Base-by-base conservation (phyloP, 2,888 invertebrate species). In the Drosophila ustulata region DNA sequence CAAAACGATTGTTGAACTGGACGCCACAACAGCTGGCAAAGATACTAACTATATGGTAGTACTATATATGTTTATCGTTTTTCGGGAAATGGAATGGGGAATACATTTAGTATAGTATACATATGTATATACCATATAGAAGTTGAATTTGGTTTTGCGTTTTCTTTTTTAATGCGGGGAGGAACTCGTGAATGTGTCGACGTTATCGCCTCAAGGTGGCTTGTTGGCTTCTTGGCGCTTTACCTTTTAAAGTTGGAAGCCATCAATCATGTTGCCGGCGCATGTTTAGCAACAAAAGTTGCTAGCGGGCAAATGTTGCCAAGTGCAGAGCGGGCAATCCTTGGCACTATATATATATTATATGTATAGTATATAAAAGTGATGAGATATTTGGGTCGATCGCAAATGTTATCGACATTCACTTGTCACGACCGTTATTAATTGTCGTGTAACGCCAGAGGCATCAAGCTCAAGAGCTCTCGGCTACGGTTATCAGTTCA, bases 361-460 rank as follows among this genome's bases (percentile, higher is more conserved):
- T 18, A 18, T 18, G 1, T 1, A 18, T 18, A 18, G 18, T 18
- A 18, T 18, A 18, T 18, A 18, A 18, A 18, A 18, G 30, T 58
- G 28, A 25, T 34, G 37, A 43, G 37, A 43, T 65, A 71, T 75
- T 64, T 75, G 47, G 75, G 71, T 63, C 64, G 76, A 67, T 67
- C 64, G 67, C 26, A 64, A 32, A n/a, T 52, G 67, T 50, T 66
- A 68, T 70, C 67, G 66, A 63, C 51, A 63, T 56, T 41, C 25
- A 53, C 45, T 77, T 70, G 75, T 68, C 78, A 69, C 9, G 32
- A 50, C 46, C 28, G 56, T 78, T 78, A 75, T 82, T 80, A 78
- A 82, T 85, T 85, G 78, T 66, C 73, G 58, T 73, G 76, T 82
- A 77, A 77, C 56, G 25, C 62, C 49, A 25, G 43, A 43, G 66